Evolutionary conservation across 2,888 invertebrate species (phyloP).

Genomic region (Diplazon laetatorius): DNA sequence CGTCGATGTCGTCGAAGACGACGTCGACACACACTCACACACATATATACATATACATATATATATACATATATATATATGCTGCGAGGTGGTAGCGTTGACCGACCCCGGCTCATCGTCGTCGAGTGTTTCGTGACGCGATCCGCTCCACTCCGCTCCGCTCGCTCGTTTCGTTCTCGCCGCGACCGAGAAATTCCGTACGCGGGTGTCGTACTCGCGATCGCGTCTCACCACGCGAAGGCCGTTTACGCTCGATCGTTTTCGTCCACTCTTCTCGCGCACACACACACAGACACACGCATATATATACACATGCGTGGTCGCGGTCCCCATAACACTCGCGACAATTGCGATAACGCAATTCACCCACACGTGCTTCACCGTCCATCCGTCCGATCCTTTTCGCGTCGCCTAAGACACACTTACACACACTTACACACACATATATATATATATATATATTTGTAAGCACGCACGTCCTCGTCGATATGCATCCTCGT

Average conservation of each 20-base stretch:
- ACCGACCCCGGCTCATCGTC: slow-evolving; percentile 16
- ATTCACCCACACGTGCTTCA: slow-evolving; percentile 19
- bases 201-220: no score
- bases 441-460: no score
- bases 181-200: slow-evolving; percentile 32
- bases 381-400: neutral
- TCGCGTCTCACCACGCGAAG: slow-evolving; percentile 17
- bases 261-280: slow-evolving; percentile 16
- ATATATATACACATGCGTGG: no score
- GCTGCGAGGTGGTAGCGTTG: slow-evolving; percentile 46
- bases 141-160: no score
- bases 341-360: slow-evolving; percentile 27
- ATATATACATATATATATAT: no score
- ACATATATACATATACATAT: no score
- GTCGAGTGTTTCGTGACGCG: slow-evolving; percentile 1
- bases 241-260: slow-evolving; percentile 30
- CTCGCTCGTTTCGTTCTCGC: neutral
- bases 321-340: no score
- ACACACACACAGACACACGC: no score
- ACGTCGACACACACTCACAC: neutral
- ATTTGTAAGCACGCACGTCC: no score
- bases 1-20: neutral
- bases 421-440: no score
- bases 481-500: slow-evolving; percentile 31
- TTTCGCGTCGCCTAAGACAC: no score